Evolutionary conservation across 2,113 vertebrate genomes (phyloP), one percentile per base, ranked within the genome.

Genomic region (Hepsetus odoe): DNA sequence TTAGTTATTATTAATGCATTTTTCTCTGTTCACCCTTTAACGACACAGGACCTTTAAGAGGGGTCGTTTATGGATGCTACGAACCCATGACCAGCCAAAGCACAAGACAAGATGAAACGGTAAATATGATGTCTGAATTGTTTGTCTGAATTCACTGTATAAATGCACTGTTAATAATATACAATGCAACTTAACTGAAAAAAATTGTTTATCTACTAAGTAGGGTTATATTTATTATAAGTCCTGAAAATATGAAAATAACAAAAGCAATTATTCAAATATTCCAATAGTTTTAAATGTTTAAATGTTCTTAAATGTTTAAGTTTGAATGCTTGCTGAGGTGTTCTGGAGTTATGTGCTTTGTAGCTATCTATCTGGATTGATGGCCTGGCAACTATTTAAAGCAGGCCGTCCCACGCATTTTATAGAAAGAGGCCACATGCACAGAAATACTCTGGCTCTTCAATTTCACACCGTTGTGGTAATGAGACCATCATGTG

Each of bases 51-150:
- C 1, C 33, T n/a, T 22, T 69, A 12, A 28, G 35, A 20, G 35
- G 5, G 33, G 42, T 42, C 65, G 2, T 11, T 7, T 82, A 89
- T 0, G 38, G 30, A 18, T 87, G 88, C 51, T 88, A 90, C 51
- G 90, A 92, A 83, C 84, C 51, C 61, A 92, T 91, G 92, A 72
- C 84, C 9, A 71, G 51, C 53, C 79, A 74, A 59, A 76, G 28
- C 24, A 14, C 51, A 10, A 83, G 70, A 80, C 61, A 81, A 12
- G 75, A 8, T 5, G 28, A 13, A 38, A 85, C 85, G 91, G 91
- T 92, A 87, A n/a, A n/a, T n/a, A n/a, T n/a, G n/a, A n/a, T n/a
- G n/a, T n/a, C n/a, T 68, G 0, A 14, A 35, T 4, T 26, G 16
- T 46, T 4, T 24, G 3, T 8, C 7, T 14, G n/a, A 46, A 11